Evolutionary conservation across 2,888 invertebrate species (phyloP).

Genomic region (Scaptomyza caliginosa): DNA sequence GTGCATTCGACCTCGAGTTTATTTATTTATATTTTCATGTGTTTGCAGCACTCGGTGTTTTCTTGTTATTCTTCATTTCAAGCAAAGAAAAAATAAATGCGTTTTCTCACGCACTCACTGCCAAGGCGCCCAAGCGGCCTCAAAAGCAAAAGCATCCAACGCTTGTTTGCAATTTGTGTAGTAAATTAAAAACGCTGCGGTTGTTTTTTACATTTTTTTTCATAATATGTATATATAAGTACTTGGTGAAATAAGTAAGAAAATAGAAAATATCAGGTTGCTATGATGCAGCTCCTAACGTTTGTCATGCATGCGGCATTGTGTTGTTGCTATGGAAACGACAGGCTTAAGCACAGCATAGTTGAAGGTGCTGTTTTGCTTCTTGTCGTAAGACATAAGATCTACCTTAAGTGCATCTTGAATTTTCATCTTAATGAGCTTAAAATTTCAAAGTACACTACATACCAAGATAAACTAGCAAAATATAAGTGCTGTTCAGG

Average conservation of each 20-base stretch:
- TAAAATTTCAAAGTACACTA: conserved; percentile 35
- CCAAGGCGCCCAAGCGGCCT: conserved; percentile 4
- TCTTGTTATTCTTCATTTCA: conserved; percentile 54
- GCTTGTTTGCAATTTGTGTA: conserved; percentile 65
- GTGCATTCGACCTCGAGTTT: conserved; percentile 76
- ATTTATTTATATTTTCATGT: conserved; percentile 78
- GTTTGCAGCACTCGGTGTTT: conserved; percentile 14
- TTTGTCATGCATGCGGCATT: conserved; percentile 53
- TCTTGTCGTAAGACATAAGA: conserved; percentile 14
- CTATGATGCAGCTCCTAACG: conserved; percentile 24
- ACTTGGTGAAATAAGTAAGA: conserved; percentile 31
- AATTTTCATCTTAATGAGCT: conserved; percentile 63
- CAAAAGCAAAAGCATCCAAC: conserved; percentile 27
- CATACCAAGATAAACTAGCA: background rate
- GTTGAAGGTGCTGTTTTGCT: conserved; percentile 16
- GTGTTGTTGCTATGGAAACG: conserved; percentile 12
- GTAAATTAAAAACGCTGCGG: conserved; percentile 76
- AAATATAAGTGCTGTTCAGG: background rate
- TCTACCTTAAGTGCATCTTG: conserved; percentile 54
- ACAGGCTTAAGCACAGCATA: conserved; percentile 4
- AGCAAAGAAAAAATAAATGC: conserved; percentile 30
- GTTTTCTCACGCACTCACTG: conserved; percentile 51
- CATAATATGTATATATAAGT: conserved; percentile 31
- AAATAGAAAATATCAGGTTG: conserved; percentile 47
- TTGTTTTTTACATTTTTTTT: conserved; percentile 11